Percentiles rank a stretch among this genome's conserved stretches.
Conservation (phyloP, 2,888 invertebrate species). For the Eupithecia dodoneata region DNA sequence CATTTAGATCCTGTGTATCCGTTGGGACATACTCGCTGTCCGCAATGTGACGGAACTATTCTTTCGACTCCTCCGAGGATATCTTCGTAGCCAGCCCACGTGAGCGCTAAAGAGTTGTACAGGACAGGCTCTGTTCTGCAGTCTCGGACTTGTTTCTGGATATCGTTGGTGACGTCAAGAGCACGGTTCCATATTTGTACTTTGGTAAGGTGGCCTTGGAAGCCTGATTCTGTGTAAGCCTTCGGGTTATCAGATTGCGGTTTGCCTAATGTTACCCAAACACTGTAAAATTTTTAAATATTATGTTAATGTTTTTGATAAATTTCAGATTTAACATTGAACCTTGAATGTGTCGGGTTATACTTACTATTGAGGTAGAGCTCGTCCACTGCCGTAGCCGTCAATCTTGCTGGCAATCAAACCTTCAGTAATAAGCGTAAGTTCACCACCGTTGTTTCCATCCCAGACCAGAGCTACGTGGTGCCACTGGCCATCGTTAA, state of each 20-base stretch:
- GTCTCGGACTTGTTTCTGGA: conserved; percentile 96
- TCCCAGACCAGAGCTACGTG: conserved; percentile 98
- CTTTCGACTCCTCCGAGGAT: conserved; percentile 95
- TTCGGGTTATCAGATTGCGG: conserved; percentile 92
- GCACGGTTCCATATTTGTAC: conserved; percentile 97
- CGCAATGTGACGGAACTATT: conserved; percentile 95
- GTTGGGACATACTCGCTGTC: conserved; percentile 93
- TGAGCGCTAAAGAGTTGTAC: conserved; percentile 92
- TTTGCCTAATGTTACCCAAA: conserved; percentile 96
- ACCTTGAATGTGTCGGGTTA: background rate
- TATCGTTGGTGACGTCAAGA: conserved; percentile 94
- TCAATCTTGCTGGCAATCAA: conserved; percentile 96
- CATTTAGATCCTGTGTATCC: conserved; percentile 95
- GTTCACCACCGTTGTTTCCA: conserved; percentile 91
- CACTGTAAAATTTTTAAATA: conserved; percentile 80
- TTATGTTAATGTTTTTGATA: background rate
- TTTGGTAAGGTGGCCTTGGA: conserved; percentile 97
- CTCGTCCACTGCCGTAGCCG: conserved; percentile 93
- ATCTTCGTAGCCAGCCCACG: conserved; percentile 97
- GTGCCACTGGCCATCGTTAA: conserved; percentile 99
- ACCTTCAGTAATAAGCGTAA: conserved; percentile 97
- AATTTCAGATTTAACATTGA: background rate
- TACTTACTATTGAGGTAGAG: conserved; percentile 92
- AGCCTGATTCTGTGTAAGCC: conserved; percentile 94
- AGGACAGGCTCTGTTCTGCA: conserved; percentile 96